Evolutionary conservation across 1,140 invertebrate species (phyloP).

Genomic region (Drosophila athabasca): DNA sequence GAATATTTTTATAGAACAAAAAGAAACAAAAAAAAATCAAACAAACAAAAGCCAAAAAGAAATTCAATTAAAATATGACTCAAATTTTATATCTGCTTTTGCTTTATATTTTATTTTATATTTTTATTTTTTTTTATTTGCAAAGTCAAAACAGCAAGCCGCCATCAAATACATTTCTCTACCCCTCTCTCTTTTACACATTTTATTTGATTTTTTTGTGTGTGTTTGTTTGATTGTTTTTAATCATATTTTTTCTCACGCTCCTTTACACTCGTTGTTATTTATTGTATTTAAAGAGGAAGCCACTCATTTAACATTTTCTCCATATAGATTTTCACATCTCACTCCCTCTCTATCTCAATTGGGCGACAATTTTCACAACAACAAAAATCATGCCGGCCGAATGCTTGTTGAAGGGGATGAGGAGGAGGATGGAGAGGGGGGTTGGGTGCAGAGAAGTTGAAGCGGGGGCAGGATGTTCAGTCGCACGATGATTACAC

Average conservation of each 20-base stretch:
- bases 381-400: constrained; percentile 49
- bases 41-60: constrained; percentile 18
- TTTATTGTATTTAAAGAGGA: constrained; percentile 60
- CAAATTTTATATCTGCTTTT: constrained; percentile 11
- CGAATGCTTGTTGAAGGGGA: background rate
- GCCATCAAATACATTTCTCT: background rate
- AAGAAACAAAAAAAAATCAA: background rate
- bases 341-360: constrained; percentile 8
- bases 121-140: too few species aligned
- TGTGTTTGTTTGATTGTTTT: constrained; percentile 25
- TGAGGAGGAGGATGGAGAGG: too few species aligned
- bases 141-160: background rate
- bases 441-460: too few species aligned
- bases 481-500: constrained; percentile 54
- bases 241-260: constrained; percentile 10
- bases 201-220: constrained; percentile 7
- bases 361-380: constrained; percentile 41
- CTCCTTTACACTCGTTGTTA: constrained; percentile 13
- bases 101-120: too few species aligned
- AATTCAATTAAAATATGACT: constrained; percentile 23
- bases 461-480: background rate
- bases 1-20: constrained; percentile 9
- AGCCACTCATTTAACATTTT: constrained; percentile 68
- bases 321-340: constrained; percentile 49
- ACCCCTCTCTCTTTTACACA: background rate